Base-by-base conservation (phyloP, 2,888 invertebrate genomes). In the Dryocosmus kuriphilus region DNA sequence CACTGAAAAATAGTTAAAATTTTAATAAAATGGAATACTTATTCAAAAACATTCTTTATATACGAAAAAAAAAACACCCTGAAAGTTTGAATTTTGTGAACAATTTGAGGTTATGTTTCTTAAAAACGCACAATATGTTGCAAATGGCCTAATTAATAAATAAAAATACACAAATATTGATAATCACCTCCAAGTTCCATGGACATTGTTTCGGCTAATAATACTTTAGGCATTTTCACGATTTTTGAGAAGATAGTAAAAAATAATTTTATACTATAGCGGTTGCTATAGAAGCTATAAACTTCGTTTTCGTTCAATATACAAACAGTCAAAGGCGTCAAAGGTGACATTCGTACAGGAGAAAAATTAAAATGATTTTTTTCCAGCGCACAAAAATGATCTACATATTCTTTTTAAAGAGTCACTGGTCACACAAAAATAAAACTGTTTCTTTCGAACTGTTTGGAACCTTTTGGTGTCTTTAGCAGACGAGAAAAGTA, bases 151-250 rank as follows among this genome's bases (percentile, higher is more conserved):
- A 24, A 32, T 32, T 38, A 1, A 11, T 27, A 62, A 7, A n/a
- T 27, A 73, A 7, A 62, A 78, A n/a, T 27, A 65, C 38, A n/a
- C 2, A 67, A 65, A 60, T 57, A 24, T 55, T 65, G 22, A 51
- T 73, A 75, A 22, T 82, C 81, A 88, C 88, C 88, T 87, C 85
- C 86, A 32, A 87, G 61, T 41, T 85, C 84, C 65, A 85, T 32
- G 32, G 77, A 84, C 73, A 89, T 84, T 38, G 88, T 85, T 67
- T 89, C 90, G 22, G 86, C 80, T 78, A 90, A 83, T 38, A 90
- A 73, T 77, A 89, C 86, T 60, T 84, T 84, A 35, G 90, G 90
- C 90, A 90, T 90, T 83, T 84, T 86, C 55, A 9, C 71, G 35
- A 77, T 78, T 80, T 75, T 73, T 76, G 1, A 60, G 24, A 46